Evolutionary conservation across 1,140 invertebrate species (phyloP).

Genomic region (Manduca sexta): DNA sequence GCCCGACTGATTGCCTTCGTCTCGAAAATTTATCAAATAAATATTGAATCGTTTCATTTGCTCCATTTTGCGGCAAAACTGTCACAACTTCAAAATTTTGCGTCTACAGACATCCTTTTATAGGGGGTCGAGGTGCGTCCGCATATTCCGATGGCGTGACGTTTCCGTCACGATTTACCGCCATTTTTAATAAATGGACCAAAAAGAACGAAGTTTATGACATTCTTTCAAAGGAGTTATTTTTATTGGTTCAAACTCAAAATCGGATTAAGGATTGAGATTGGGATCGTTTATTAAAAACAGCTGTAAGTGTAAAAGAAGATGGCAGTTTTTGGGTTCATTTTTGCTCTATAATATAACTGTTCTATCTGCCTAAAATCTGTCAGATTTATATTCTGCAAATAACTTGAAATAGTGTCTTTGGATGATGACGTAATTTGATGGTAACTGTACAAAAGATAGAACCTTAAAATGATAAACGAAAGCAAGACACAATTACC

Average conservation of each 20-base stretch:
- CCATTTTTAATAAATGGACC: neutral
- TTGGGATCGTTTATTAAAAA: too few relatives aligned
- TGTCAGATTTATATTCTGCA: too few relatives aligned
- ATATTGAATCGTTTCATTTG: slow-evolving; percentile 57
- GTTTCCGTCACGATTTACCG: neutral
- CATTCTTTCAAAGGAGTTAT: too few relatives aligned
- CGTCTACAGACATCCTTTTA: neutral
- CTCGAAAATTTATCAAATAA: slow-evolving; percentile 61
- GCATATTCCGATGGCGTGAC: neutral
- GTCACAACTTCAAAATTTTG: neutral
- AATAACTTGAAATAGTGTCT: too few relatives aligned
- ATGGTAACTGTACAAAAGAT: too few relatives aligned
- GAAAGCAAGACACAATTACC: too few relatives aligned
- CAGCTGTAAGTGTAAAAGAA: neutral
- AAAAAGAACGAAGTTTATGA: neutral
- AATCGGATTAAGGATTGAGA: too few relatives aligned
- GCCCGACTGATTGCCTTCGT: slow-evolving; percentile 46
- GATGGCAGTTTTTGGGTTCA: neutral
- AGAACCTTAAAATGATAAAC: too few relatives aligned
- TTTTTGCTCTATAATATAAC: too few relatives aligned
- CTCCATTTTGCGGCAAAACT: slow-evolving; percentile 18
- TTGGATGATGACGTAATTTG: too few relatives aligned
- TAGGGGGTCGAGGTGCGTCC: neutral
- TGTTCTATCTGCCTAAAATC: too few relatives aligned
- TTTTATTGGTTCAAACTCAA: too few relatives aligned